Evolutionary conservation across 23 tunicate species (phyloP), one percentile per base, ranked within the genome.

Genomic region (Ciona savignyi): DNA sequence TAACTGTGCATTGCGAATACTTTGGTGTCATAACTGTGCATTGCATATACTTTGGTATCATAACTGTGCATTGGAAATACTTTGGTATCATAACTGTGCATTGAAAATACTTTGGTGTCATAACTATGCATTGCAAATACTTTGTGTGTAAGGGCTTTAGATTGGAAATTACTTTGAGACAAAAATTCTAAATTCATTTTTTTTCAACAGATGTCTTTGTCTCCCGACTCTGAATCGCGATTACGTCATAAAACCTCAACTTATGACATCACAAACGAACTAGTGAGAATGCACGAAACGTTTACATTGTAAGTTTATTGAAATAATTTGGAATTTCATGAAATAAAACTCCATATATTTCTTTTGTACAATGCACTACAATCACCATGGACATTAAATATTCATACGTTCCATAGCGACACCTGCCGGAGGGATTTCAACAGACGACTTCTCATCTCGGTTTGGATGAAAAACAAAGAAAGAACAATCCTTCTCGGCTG

Each of bases 181-280:
- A n/a, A n/a, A n/a, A n/a, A n/a, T n/a, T n/a, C n/a, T n/a, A n/a
- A n/a, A n/a, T n/a, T n/a, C n/a, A n/a, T n/a, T n/a, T n/a, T n/a
- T n/a, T n/a, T n/a, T n/a, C n/a, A n/a, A n/a, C 78, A 82, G 87
- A 25, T 82, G 1, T 74, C 87, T 1, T 28, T 82, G 56, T 82
- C 67, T 2, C 87, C 87, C 2, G 87, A 82, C 26, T 22, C n/a
- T 0, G 77, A 82, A 60, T 11, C 56, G 1, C 62, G 63, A 9
- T 28, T 68, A 32, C 80, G 87, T 30, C 77, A 63, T 63, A 74
- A 75, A 67, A 82, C 87, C 1, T 4, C 75, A 0, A 48, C 65
- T 20, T 60, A 68, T 9, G 21, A 32, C 70, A 35, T 82, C 35
- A 61, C 51, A 25, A 30, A 63, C 30, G 70, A 48, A 23, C 51